phyloP scores from a whole-genome alignment of 2,113 vertebrate genomes.

The Eidolon helvum region DNA sequence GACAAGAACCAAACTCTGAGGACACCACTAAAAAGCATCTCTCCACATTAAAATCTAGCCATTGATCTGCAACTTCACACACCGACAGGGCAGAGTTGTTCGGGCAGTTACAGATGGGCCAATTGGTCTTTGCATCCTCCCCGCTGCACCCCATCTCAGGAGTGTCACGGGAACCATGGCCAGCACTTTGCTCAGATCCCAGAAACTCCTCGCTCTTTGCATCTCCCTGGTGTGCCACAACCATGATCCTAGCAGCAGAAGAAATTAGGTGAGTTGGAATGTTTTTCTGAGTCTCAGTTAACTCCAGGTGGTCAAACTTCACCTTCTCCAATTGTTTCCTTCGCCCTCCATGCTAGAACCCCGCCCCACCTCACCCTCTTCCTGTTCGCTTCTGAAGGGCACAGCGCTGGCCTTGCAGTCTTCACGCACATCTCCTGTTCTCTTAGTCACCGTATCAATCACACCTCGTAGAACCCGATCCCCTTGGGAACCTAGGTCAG shows the following conservation, averaged over 20 bases:
- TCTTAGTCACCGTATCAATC: not conserved
- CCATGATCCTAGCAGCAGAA: not conserved
- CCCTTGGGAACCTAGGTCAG: conserved; percentile 14
- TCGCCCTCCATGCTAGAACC: fast-evolving
- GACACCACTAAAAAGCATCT: not conserved
- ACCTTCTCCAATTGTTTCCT: too few species aligned
- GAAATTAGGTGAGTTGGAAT: not conserved
- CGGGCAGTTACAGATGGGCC: not conserved
- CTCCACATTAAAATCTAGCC: not conserved
- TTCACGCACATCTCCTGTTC: not conserved
- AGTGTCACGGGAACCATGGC: not conserved
- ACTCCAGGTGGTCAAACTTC: not conserved
- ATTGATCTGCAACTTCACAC: not conserved
- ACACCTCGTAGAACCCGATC: not conserved
- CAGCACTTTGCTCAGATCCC: not conserved
- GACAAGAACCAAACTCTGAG: not conserved
- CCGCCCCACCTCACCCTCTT: too few species aligned
- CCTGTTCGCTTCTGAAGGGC: not conserved
- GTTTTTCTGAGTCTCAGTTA: not conserved
- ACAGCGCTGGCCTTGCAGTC: not conserved
- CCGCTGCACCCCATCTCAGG: not conserved
- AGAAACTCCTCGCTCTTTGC: not conserved
- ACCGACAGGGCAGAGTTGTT: not conserved
- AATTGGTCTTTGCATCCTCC: not conserved
- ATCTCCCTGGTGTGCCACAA: not conserved